A percentile compares a stretch with the other conserved stretches of the same genome.
phyloP scores from a whole-genome alignment of 1,140 invertebrate species.

The Drosophila suzukii region DNA sequence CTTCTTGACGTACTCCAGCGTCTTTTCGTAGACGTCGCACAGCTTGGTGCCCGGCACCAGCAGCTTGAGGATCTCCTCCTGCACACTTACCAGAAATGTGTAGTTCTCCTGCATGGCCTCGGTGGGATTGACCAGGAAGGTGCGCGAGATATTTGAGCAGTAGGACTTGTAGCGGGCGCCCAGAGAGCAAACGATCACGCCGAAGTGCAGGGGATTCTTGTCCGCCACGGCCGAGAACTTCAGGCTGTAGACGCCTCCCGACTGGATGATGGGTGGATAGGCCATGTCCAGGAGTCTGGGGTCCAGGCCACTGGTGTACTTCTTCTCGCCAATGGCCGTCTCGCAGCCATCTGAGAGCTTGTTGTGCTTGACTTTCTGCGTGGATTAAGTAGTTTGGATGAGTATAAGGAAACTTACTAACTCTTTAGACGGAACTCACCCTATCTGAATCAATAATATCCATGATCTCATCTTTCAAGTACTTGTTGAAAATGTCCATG shows the following conservation, averaged over 20 bases:
- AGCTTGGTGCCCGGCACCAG: slow-evolving; percentile 94
- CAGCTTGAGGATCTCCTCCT: slow-evolving; percentile 95
- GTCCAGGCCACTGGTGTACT: slow-evolving; percentile 96
- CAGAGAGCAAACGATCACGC: slow-evolving; percentile 97
- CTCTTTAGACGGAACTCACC: slow-evolving; percentile 85
- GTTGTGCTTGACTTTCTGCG: slow-evolving; percentile 95
- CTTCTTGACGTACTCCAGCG: slow-evolving; percentile 92
- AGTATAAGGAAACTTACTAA: too few species aligned
- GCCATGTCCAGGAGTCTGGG: slow-evolving; percentile 96
- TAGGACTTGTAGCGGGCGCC: slow-evolving; percentile 98
- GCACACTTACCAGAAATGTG: slow-evolving; percentile 95
- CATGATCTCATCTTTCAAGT: slow-evolving; percentile 98
- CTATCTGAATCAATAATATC: slow-evolving; percentile 99
- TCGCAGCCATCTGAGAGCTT: slow-evolving; percentile 98
- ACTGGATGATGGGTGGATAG: slow-evolving; percentile 99
- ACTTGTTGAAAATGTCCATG: slow-evolving; percentile 97
- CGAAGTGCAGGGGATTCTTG: slow-evolving; percentile 97
- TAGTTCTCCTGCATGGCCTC: slow-evolving; percentile 94
- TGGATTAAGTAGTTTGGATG: neutral
- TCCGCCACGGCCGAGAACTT: slow-evolving; percentile 98
- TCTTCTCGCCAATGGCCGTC: slow-evolving; percentile 95
- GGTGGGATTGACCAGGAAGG: slow-evolving; percentile 98
- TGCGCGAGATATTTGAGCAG: slow-evolving; percentile 99
- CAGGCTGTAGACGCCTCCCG: slow-evolving; percentile 97
- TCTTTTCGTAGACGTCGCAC: slow-evolving; percentile 95